Percentiles rank a stretch among this genome's conserved stretches.
These are phyloP conservation scores for Kryphioiulus occultus DNA, from an alignment of 2,888 invertebrate species.

Conservation along the genomic window DNA sequence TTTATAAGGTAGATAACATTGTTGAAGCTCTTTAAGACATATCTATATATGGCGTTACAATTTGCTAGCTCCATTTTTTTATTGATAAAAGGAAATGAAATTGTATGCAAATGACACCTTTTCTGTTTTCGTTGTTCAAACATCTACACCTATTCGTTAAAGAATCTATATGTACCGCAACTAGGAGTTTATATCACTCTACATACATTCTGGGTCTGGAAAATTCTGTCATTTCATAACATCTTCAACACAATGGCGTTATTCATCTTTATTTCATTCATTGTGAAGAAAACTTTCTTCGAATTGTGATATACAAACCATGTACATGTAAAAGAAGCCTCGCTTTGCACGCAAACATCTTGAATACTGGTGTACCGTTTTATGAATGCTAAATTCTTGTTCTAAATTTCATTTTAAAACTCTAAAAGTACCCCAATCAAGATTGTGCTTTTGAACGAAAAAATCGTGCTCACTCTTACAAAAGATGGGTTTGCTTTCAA, in stretches of 20 bases:
- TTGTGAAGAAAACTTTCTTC: conserved; percentile 6
- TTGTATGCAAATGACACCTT: not conserved
- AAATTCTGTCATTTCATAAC: not conserved
- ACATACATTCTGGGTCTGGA: not conserved
- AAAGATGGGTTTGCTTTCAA: not conserved
- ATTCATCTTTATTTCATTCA: not conserved
- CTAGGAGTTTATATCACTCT: not conserved
- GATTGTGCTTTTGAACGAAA: not conserved
- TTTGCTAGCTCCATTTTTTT: not conserved
- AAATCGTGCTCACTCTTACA: not conserved
- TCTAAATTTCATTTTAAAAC: not conserved
- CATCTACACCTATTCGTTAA: not conserved
- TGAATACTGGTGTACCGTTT: not conserved
- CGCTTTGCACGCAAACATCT: not conserved
- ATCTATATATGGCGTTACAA: conserved; percentile 8
- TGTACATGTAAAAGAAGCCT: not conserved
- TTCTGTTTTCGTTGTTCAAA: not conserved
- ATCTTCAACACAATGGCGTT: not conserved
- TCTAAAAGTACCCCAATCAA: not conserved
- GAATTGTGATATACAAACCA: not conserved
- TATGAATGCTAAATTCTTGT: not conserved
- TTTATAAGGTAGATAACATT: not conserved
- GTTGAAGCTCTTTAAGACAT: not conserved
- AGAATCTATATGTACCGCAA: no score
- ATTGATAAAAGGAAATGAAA: not conserved